phyloP scores from a whole-genome alignment of 2,888 invertebrate species.

The Chamaedrilus cognettii region DNA sequence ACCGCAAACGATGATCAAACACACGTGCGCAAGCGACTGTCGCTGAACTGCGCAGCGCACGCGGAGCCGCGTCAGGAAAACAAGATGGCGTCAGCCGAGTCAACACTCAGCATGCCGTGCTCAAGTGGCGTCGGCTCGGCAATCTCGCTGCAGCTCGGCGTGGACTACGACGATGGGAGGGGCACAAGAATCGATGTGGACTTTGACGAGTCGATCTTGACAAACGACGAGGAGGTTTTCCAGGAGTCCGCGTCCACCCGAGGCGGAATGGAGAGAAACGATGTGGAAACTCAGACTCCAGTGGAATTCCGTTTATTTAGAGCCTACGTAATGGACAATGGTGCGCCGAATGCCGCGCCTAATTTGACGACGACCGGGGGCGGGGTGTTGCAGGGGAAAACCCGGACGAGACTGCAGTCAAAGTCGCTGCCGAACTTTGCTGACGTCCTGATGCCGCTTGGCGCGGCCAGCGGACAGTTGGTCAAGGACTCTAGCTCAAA shows the following conservation, averaged over 20 bases:
- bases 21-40: slow-evolving; percentile 67
- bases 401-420: slow-evolving; percentile 15
- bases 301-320: neutral
- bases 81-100: slow-evolving; percentile 54
- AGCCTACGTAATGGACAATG: neutral
- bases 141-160: slow-evolving; percentile 57
- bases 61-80: slow-evolving; percentile 43
- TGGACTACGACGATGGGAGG: slow-evolving; percentile 49
- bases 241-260: neutral
- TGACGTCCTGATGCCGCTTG: slow-evolving; percentile 6
- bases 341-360: neutral
- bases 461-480: neutral
- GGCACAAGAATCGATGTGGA: neutral
- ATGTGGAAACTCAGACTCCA: slow-evolving; percentile 9
- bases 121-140: slow-evolving; percentile 62
- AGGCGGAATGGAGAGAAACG: neutral
- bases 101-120: slow-evolving; percentile 59
- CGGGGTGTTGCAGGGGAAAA: neutral
- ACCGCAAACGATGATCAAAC: slow-evolving; percentile 50
- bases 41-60: slow-evolving; percentile 65
- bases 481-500: too few relatives aligned
- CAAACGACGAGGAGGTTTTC: neutral
- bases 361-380: neutral
- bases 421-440: slow-evolving; percentile 34
- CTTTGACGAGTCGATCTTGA: neutral